Percentiles rank a stretch among this genome's conserved stretches.
Evolutionary conservation across 2,113 vertebrate species (phyloP).

Genomic region (Noctilio leporinus): DNA sequence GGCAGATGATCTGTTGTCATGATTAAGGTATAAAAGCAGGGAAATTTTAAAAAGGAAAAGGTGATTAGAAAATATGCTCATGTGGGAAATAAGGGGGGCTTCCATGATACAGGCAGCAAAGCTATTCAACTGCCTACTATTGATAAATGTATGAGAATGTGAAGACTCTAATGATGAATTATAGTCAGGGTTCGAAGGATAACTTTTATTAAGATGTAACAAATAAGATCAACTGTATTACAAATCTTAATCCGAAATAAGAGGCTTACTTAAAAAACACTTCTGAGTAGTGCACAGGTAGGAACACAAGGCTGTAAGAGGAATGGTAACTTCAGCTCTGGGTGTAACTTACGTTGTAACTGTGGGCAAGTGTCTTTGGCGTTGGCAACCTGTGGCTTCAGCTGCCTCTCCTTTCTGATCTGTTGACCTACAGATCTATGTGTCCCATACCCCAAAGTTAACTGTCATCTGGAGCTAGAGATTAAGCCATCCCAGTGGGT

Average conservation of each 20-base stretch:
- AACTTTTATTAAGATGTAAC: neutral
- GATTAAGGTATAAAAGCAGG: neutral
- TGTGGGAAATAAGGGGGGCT: neutral
- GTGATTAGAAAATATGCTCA: neutral
- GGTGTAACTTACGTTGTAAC: neutral
- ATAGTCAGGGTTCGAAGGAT: neutral
- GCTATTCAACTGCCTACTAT: neutral
- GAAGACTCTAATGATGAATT: neutral
- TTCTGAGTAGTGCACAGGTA: neutral
- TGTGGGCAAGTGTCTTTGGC: neutral
- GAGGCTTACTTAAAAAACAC: neutral
- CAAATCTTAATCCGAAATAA: constrained; percentile 17
- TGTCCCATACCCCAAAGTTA: neutral
- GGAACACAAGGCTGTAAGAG: neutral
- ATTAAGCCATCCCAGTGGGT: neutral
- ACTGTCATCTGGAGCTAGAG: neutral
- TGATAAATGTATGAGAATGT: neutral
- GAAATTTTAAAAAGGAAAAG: neutral
- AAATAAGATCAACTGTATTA: neutral
- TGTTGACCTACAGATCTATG: neutral
- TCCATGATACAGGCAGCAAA: neutral
- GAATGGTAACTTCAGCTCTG: neutral
- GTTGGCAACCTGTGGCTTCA: neutral
- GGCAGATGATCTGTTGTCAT: neutral
- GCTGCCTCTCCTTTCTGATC: neutral